Base-by-base conservation (phyloP, 2,888 invertebrate species). In the Andrena flavipes region DNA sequence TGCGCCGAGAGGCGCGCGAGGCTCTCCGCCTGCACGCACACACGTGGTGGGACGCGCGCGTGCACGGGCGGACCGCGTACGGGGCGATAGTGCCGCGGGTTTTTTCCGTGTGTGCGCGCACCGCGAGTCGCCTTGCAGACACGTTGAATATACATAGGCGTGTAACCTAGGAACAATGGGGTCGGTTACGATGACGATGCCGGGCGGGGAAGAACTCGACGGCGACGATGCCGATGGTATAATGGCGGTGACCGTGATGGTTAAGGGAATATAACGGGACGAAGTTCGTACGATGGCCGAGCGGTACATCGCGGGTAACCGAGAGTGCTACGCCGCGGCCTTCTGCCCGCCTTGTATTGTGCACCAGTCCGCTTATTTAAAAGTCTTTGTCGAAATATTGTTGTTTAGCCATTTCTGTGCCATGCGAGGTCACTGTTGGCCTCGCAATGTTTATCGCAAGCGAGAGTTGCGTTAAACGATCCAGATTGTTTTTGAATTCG, bases 181-280 rank as follows among this genome's bases (percentile, higher is more conserved):
- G 74, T 72, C 72, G 77, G 77, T 72, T 62, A 68, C 63, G 80
- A 72, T 48, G 80, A 80, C 51, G 71, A 74, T 70, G 74, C 59
- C 67, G 80, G 60, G 16, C 59, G 49, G 54, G 71, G 64, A 72
- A 83, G 83, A 75, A 78, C 23, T 48, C 59, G 54, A 35, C 59
- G 79, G 73, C 60, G 84, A 70, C 65, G 82, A 74, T 63, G 71
- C 48, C 76, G 65, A 72, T 68, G 54, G 70, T 42, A 69, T 74
- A 59, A 59, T 33, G 67, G 59, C 35, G 72, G 68, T 82, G 81
- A 62, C 62, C 67, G 72, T 67, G 77, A 70, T 76, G 64, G 83
- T 73, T 77, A 71, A 76, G 76, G 80, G 80, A 76, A 82, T 80
- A 70, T 76, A 84, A 84, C 83, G 84, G 82, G 54, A 76, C 74